Conservation (phyloP, 1,140 invertebrate species). For the Steinernema feltiae region DNA sequence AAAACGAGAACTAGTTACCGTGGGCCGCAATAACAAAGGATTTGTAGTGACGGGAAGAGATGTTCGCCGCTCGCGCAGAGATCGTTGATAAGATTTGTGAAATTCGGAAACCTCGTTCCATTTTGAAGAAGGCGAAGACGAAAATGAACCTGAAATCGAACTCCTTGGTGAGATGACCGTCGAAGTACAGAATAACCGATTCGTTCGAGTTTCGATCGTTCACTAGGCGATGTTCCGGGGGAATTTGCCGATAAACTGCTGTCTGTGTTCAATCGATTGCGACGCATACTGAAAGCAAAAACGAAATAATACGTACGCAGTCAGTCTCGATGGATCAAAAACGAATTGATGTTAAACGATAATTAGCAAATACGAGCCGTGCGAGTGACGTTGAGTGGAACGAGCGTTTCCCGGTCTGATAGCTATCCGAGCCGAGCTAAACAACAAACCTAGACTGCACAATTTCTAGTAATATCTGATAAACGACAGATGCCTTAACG, state of each 20-base stretch:
- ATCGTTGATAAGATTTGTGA: background rate
- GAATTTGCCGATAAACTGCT: background rate
- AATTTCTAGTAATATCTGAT: background rate
- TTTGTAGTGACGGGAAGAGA: background rate
- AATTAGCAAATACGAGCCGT: background rate
- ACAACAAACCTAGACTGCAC: conserved; percentile 5
- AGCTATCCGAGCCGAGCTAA: background rate
- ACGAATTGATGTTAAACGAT: background rate
- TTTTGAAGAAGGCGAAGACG: background rate
- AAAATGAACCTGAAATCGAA: background rate
- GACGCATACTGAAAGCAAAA: background rate
- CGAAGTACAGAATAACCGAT: background rate
- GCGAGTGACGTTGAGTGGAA: background rate
- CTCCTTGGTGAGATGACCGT: background rate
- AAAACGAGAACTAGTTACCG: conserved; percentile 3
- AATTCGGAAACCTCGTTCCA: background rate
- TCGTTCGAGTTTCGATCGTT: background rate
- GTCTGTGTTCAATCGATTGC: background rate
- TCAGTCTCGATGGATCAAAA: background rate
- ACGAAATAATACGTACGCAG: background rate
- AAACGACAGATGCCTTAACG: conserved; percentile 6
- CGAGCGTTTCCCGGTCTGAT: background rate
- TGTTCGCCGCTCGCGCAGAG: background rate
- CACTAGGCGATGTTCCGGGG: background rate
- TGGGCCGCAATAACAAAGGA: background rate